Conservation (phyloP, 2,888 invertebrate genomes). For the Chloroclysta siterata region DNA sequence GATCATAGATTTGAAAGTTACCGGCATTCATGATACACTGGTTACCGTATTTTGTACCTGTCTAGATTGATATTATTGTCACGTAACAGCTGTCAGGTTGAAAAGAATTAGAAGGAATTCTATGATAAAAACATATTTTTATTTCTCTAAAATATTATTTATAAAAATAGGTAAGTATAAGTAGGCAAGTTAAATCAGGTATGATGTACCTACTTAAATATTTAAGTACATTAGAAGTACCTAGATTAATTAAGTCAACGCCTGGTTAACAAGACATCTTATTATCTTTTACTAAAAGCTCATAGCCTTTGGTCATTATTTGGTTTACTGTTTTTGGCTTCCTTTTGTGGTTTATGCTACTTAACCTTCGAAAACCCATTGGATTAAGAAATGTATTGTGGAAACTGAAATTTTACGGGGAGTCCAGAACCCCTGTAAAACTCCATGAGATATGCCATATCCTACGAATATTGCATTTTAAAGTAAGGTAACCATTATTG, state of each 20-base stretch:
- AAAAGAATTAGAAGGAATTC: constrained; percentile 42
- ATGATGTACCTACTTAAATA: constrained; percentile 45
- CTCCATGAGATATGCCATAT: not conserved
- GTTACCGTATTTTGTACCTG: not conserved
- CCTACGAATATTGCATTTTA: not conserved
- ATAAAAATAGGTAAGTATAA: constrained; percentile 47
- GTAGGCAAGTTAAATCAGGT: constrained; percentile 60
- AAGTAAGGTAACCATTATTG: not conserved
- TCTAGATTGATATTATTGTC: constrained; percentile 25
- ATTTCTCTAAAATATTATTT: constrained; percentile 51
- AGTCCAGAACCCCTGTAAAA: not conserved
- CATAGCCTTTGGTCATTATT: constrained; percentile 78
- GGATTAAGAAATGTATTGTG: not conserved
- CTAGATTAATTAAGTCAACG: constrained; percentile 33
- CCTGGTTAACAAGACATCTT: constrained; percentile 33
- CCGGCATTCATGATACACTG: too few relatives aligned
- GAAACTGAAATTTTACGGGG: not conserved
- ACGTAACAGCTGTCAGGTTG: constrained; percentile 41
- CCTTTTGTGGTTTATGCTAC: constrained; percentile 37
- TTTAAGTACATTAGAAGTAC: constrained; percentile 30
- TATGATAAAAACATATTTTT: constrained; percentile 53
- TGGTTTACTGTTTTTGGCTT: constrained; percentile 70
- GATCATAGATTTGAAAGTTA: too few relatives aligned
- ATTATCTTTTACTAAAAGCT: constrained; percentile 66
- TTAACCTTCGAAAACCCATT: not conserved